Evolutionary conservation across 1,140 invertebrate species (phyloP).

Genomic region (Sitodiplosis mosellana): DNA sequence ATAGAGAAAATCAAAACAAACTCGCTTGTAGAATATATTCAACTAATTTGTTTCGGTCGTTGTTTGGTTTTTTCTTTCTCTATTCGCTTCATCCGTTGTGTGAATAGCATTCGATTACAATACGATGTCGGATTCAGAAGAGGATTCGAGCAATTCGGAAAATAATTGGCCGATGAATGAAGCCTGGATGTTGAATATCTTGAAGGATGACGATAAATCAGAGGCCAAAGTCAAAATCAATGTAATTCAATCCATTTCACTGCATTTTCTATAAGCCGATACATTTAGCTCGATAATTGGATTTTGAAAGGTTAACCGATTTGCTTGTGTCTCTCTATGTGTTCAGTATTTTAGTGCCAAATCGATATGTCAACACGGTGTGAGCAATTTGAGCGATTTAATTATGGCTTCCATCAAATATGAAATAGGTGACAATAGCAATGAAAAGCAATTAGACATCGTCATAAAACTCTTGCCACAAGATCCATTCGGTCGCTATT

Average conservation of each 20-base stretch:
- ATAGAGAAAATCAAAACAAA: too few relatives aligned
- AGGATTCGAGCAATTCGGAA: constrained; percentile 23
- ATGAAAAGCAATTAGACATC: constrained; percentile 16
- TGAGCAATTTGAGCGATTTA: constrained; percentile 41
- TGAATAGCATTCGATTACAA: background rate
- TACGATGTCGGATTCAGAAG: constrained; percentile 34
- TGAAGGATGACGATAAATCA: constrained; percentile 28
- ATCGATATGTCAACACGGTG: constrained; percentile 15
- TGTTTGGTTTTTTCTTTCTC: too few relatives aligned
- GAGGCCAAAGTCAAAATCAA: constrained; percentile 1
- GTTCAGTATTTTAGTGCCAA: background rate
- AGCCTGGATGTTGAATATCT: constrained; percentile 35
- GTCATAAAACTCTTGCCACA: constrained; percentile 57
- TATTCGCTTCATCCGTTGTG: too few relatives aligned
- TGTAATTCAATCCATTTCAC: too few relatives aligned
- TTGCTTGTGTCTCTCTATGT: too few relatives aligned
- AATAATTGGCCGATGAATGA: constrained; percentile 30
- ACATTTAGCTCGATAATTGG: too few relatives aligned
- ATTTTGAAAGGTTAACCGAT: too few relatives aligned
- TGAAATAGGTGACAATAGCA: constrained; percentile 1
- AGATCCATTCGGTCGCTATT: constrained; percentile 53
- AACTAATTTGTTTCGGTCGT: too few relatives aligned
- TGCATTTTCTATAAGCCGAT: too few relatives aligned
- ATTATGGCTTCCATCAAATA: constrained; percentile 36
- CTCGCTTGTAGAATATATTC: too few relatives aligned